Conservation (phyloP, 2,797 vertebrate genomes). For the Phoebastria nigripes region DNA sequence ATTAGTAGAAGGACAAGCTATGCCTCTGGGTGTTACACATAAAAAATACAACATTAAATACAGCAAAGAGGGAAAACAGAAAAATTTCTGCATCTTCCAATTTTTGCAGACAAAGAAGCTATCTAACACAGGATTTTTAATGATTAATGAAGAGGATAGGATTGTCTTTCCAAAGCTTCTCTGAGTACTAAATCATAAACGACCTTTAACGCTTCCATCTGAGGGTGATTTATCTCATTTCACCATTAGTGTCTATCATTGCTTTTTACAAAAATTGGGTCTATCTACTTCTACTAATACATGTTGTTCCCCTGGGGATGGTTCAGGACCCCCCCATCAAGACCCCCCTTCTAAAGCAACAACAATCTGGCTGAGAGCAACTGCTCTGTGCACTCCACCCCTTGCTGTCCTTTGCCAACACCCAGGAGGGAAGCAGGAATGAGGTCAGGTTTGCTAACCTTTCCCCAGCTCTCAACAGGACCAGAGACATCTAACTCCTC, state of each 20-base stretch:
- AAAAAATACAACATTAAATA: not conserved
- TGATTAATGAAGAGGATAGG: conserved; percentile 41
- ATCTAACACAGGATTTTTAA: not conserved
- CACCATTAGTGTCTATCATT: not conserved
- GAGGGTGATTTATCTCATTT: conserved; percentile 42
- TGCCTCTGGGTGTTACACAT: not conserved
- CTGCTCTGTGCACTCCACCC: not conserved
- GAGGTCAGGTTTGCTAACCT: not conserved
- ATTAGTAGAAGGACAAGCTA: not conserved
- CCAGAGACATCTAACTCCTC: not conserved
- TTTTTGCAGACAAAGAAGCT: conserved; percentile 13
- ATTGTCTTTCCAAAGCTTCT: conserved; percentile 21
- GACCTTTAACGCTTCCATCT: conserved; percentile 11
- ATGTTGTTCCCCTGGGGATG: not conserved
- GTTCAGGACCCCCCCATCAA: not conserved
- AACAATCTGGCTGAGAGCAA: not conserved
- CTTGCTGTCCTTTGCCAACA: not conserved
- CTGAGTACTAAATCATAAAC: conserved; percentile 21
- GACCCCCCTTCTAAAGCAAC: not conserved
- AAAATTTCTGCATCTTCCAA: not conserved
- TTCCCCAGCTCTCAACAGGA: not conserved
- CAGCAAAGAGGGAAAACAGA: not conserved
- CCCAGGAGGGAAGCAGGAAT: not conserved
- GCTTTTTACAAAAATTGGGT: conserved; percentile 9
- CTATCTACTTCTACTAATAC: not conserved